Evolutionary conservation across 1,140 invertebrate species (phyloP), one percentile per base, ranked within the genome.

Genomic region (Scaptomyza pallida): DNA sequence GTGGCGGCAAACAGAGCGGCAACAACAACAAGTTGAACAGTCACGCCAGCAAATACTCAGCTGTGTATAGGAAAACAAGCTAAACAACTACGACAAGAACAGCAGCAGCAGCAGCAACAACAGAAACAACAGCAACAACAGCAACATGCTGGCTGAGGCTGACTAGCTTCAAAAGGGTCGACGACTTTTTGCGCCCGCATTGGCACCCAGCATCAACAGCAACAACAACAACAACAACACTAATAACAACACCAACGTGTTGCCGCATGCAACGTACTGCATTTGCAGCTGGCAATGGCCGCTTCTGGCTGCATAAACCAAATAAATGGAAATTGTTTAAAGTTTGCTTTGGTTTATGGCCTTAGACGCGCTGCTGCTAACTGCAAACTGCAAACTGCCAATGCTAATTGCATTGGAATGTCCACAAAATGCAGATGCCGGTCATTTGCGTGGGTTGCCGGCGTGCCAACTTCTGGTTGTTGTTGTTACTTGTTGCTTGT

Each of bases 251-350:
- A 9, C 8, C 26, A 76, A 54, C 70, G 48, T 55, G 17, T 50
- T 54, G 45, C 71, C 47, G 26, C 44, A 30, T 57, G 56, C 75
- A 65, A 19, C 67, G 35, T 56, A 52, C 64, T 16, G 47, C 47
- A 54, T 45, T 37, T 37, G 67, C 69, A 56, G 69, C 63, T 68
- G 59, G 55, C 72, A 61, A 52, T 69, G 61, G 40, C 76, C 45
- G 45, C 72, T 30, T 10, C 71, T 30, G 17, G 47, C 35, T 19
- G 81, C 81, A 85, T 86, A 86, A 86, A 86, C 78, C 81, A 86
- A 86, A 86, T 79, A 86, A 86, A 86, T 86, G 82, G 77, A 86
- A 86, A 88, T 86, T 86, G 81, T 86, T 86, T 88, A 86, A 85
- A 86, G 81, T 80, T 76, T 78, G 65, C 78, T 81, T 86, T 86